phyloP scores from a whole-genome alignment of 2,888 invertebrate genomes.

The Sussaba pulchella region DNA sequence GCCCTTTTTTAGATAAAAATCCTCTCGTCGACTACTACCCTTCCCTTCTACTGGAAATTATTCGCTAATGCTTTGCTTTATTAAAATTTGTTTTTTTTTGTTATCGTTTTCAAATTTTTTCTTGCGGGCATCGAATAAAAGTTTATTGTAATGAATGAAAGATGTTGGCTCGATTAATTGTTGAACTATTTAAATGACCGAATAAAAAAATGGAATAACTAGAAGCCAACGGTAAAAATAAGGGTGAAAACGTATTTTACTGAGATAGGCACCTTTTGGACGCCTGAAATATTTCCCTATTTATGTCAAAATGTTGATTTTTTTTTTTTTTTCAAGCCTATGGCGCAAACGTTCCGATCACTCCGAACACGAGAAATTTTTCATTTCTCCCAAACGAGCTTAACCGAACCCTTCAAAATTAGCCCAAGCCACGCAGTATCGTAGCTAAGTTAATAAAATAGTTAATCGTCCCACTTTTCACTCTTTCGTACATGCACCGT shows the following conservation, averaged over 20 bases:
- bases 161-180: neutral
- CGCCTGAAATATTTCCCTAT: neutral
- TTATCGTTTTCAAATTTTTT: too few species aligned
- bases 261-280: neutral
- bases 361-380: too few species aligned
- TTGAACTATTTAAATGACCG: neutral
- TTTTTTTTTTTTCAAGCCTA: too few species aligned
- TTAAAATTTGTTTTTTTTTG: neutral
- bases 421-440: too few species aligned
- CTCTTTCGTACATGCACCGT: neutral
- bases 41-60: constrained; percentile 29
- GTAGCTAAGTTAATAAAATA: too few species aligned
- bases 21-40: constrained; percentile 58
- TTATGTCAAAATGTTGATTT: too few species aligned
- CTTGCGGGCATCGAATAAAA: constrained; percentile 8
- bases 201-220: neutral
- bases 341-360: too few species aligned
- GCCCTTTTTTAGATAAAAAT: constrained; percentile 76
- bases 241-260: neutral
- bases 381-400: too few species aligned
- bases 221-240: neutral
- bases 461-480: neutral
- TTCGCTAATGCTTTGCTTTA: neutral
- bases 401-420: too few species aligned
- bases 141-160: neutral